Evolutionary conservation across 2,113 vertebrate species (phyloP).

Genomic region (Fulmarus glacialis): DNA sequence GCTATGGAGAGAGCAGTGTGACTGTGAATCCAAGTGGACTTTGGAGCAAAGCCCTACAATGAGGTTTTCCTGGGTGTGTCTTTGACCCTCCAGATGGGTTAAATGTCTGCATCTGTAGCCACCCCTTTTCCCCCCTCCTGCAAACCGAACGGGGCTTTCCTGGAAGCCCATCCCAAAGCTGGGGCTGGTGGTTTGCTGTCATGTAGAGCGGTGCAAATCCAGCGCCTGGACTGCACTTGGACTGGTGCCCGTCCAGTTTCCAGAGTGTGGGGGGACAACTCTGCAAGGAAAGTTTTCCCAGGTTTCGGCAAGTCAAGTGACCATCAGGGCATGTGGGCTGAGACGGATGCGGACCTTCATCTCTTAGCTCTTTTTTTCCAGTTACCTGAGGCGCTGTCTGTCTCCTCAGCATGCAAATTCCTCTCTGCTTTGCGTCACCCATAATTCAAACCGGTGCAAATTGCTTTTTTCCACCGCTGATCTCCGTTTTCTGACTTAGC

Average conservation of each 20-base stretch:
- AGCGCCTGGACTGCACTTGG: not conserved
- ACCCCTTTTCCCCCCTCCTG: not conserved
- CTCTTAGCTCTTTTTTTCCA: not conserved
- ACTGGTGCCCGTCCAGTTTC: not conserved
- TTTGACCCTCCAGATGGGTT: not conserved
- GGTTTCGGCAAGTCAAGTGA: not conserved
- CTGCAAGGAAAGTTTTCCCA: not conserved
- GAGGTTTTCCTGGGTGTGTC: not conserved
- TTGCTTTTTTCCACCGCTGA: not conserved
- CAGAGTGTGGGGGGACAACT: not conserved
- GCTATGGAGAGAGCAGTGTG: not conserved
- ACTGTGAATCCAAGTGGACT: not conserved
- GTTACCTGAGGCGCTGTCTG: constrained; percentile 16
- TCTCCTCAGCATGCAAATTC: constrained; percentile 25
- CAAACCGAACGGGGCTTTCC: not conserved
- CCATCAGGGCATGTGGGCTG: not conserved
- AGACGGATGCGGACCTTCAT: not conserved
- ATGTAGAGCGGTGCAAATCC: not conserved
- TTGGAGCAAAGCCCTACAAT: not conserved
- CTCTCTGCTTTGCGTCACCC: not conserved
- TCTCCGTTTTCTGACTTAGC: constrained; percentile 42
- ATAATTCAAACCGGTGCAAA: not conserved
- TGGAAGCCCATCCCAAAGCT: not conserved
- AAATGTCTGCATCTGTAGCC: not conserved
- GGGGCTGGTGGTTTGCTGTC: not conserved